Evolutionary conservation across 2,888 invertebrate genomes (phyloP).

Genomic region (Plagodis dolabraria): DNA sequence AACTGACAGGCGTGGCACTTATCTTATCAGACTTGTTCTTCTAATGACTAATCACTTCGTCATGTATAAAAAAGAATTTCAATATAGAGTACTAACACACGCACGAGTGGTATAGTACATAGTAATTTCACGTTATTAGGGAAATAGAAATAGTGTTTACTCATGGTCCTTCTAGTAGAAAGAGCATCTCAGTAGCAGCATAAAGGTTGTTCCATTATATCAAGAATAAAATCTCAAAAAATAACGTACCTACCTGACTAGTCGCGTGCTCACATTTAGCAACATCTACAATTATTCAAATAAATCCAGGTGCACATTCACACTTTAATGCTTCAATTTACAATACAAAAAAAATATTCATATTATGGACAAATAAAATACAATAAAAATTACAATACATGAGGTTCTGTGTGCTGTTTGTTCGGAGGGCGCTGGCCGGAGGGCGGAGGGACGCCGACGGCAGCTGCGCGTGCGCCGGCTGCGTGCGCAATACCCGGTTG

Average conservation of each 20-base stretch:
- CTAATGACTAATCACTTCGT: too few species aligned
- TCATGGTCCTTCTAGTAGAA: too few species aligned
- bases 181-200: too few species aligned
- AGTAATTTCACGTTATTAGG: too few species aligned
- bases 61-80: too few species aligned
- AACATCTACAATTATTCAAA: constrained; percentile 19
- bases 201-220: too few species aligned
- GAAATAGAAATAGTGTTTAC: too few species aligned
- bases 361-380: constrained; percentile 41
- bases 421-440: constrained; percentile 68
- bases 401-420: constrained; percentile 68
- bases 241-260: not conserved
- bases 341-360: constrained; percentile 37
- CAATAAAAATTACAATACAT: constrained; percentile 60
- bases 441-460: constrained; percentile 58
- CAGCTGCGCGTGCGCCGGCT: constrained; percentile 80
- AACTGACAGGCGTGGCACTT: too few species aligned
- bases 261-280: not conserved
- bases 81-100: too few species aligned
- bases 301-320: constrained; percentile 40
- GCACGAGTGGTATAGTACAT: too few species aligned
- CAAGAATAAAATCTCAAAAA: not conserved
- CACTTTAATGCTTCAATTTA: constrained; percentile 40
- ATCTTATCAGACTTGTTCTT: too few species aligned
- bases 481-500: constrained; percentile 73